Base-by-base conservation (phyloP, 1,140 invertebrate genomes). In the Musca vetustissima region DNA sequence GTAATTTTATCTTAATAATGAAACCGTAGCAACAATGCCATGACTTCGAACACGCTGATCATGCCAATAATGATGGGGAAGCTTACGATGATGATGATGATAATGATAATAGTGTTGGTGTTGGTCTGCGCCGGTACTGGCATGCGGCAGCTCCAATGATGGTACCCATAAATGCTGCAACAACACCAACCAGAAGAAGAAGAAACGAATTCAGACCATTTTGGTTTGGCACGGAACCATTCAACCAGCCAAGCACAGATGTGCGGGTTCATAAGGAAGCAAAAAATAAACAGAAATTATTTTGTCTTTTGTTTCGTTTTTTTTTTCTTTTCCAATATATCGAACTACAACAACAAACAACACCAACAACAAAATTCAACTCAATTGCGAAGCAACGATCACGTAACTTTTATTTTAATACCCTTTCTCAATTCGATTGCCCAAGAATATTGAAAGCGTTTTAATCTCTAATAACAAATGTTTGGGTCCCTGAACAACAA, bases 1-100 rank as follows among this genome's bases (percentile, higher is more conserved):
- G 53, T 57, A 57, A 57, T 57, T 15, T 57, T 57, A 57, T 57
- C 53, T 57, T 28, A 57, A 57, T 57, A 57, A 57, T 57, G 53
- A 57, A 57, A 57, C 53, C 22, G 25, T 28, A 57, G 22, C 53
- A 55, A 11, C 21, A 28, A 28, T 28, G 28, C 3, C 28, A 53
- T 14, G 19, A 21, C n/a, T n/a, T n/a, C 19, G 11, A 22, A 53
- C 13, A 53, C 19, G 25, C 22, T 28, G 36, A 43, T 43, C 36
- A 43, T 43, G 36, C 36, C 36, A 43, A 43, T 43, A 43, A 43
- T 43, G 36, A 43, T 43, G 36, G 11, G 13, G 36, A n/a, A n/a
- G n/a, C n/a, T n/a, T n/a, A n/a, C n/a, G n/a, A n/a, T n/a, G n/a
- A n/a, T n/a, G n/a, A 43, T 43, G 36, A 13, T 43, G 11, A 43